phyloP scores from a whole-genome alignment of 2,113 vertebrate genomes.

The Pampusana beccarii region DNA sequence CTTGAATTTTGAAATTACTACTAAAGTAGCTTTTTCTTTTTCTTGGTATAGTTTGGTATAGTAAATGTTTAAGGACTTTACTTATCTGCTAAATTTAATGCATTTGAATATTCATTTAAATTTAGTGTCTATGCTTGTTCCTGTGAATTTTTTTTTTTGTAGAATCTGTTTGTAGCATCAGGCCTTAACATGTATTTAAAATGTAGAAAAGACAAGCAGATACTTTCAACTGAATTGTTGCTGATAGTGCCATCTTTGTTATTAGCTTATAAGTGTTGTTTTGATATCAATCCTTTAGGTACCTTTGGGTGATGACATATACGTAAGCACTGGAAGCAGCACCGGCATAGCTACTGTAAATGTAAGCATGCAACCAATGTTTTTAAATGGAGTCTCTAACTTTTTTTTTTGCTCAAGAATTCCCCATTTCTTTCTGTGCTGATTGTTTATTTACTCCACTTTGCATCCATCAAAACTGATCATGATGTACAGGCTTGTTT shows the following conservation, averaged over 20 bases:
- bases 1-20: not conserved
- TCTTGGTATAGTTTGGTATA: not conserved
- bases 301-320: constrained; percentile 75
- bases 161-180: not conserved
- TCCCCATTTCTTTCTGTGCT: not conserved
- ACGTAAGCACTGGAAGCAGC: constrained; percentile 78
- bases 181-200: not conserved
- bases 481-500: not conserved
- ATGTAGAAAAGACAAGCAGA: not conserved
- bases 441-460: not conserved
- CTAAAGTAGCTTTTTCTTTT: not conserved
- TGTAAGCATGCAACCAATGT: constrained; percentile 69
- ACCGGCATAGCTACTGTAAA: constrained; percentile 85
- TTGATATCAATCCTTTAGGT: constrained; percentile 46
- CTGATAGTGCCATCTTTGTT: not conserved
- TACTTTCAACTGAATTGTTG: not conserved
- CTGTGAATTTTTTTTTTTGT: not conserved
- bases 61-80: not conserved
- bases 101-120: not conserved
- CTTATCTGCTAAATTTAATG: not conserved
- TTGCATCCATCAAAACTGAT: not conserved
- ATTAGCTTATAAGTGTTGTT: too few relatives aligned
- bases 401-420: not conserved
- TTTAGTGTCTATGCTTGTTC: not conserved
- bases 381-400: not conserved